Conservation (phyloP, 2,797 vertebrate genomes). For the Momotus momota region DNA sequence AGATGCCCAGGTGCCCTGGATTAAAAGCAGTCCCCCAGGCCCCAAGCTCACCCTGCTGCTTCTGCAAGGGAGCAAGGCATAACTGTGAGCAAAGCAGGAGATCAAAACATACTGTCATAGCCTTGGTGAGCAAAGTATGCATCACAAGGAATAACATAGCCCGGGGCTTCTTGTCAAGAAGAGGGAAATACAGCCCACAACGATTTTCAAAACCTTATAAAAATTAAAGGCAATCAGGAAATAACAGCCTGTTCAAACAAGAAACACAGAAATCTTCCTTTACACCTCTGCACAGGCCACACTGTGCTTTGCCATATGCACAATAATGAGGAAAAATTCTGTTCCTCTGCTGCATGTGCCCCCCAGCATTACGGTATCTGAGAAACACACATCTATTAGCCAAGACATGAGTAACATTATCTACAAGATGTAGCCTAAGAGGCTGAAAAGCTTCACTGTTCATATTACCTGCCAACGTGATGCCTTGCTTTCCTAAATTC, state of each 20-base stretch:
- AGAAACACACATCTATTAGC: background rate
- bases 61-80: fast-evolving
- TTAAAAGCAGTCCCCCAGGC: fast-evolving
- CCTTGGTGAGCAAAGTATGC: background rate
- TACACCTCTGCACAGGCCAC: background rate
- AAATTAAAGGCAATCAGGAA: slow-evolving; percentile 23
- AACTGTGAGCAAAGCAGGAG: fast-evolving
- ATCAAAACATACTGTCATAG: background rate
- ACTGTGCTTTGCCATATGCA: background rate
- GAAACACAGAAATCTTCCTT: background rate
- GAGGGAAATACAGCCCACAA: background rate
- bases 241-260: background rate
- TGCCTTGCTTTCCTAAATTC: background rate
- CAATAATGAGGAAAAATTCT: background rate
- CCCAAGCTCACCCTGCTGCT: fast-evolving
- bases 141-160: background rate
- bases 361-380: background rate
- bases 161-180: background rate
- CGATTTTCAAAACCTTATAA: background rate
- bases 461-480: background rate
- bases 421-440: background rate
- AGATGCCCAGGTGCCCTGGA: too few species aligned
- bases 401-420: background rate
- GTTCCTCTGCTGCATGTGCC: background rate
- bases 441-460: background rate